These are phyloP conservation scores for Myrmecophaga tridactyla DNA, from an alignment of 2,113 vertebrate genomes.

Conservation along the genomic window DNA sequence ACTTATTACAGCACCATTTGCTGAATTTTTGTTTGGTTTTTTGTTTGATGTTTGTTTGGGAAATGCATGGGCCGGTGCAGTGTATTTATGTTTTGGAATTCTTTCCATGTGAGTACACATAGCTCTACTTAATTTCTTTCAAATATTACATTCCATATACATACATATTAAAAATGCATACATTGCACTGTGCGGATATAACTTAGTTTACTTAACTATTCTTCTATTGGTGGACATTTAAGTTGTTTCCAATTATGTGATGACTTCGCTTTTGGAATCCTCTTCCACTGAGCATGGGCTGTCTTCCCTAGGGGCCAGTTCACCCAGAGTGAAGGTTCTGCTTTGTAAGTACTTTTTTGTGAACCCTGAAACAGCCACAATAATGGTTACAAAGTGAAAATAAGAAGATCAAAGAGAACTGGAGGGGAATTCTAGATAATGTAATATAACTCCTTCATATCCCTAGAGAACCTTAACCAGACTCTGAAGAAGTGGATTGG, in stretches of 20 bases:
- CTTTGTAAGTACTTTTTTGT: constrained; percentile 63
- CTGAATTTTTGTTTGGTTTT: too few relatives aligned
- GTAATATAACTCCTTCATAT: constrained; percentile 79
- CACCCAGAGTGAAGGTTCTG: constrained; percentile 31
- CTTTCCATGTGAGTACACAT: not conserved
- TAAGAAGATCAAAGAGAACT: constrained; percentile 85
- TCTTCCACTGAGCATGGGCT: not conserved
- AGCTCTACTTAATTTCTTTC: not conserved
- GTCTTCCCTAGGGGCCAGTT: not conserved
- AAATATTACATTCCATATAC: not conserved
- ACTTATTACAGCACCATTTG: too few relatives aligned
- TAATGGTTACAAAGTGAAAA: constrained; percentile 81
- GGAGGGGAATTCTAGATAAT: constrained; percentile 82
- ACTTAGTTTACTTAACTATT: not conserved
- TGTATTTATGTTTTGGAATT: not conserved
- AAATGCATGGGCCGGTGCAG: too few relatives aligned
- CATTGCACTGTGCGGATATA: too few relatives aligned
- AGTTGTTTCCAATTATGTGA: not conserved
- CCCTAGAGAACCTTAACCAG: constrained; percentile 81
- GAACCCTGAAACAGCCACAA: constrained; percentile 74
- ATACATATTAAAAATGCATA: too few relatives aligned
- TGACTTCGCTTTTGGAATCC: not conserved
- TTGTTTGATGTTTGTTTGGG: too few relatives aligned
- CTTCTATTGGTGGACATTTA: not conserved
- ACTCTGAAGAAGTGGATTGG: constrained; percentile 66